Conservation (phyloP, 2,888 invertebrate species). For the Deroplatys truncata region DNA sequence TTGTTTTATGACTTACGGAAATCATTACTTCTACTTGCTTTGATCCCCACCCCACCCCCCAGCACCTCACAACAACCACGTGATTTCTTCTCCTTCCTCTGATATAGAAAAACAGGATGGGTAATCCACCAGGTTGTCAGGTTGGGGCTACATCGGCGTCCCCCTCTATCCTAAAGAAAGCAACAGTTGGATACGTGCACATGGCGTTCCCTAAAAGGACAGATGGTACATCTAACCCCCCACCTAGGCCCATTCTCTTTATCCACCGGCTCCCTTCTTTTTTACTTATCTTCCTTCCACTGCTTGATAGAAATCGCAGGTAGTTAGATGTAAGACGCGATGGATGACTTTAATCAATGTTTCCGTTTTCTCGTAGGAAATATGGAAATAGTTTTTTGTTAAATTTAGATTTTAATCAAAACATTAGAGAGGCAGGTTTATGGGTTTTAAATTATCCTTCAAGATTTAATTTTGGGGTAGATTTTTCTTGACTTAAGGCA, state of each 20-base stretch:
- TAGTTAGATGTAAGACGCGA: not conserved
- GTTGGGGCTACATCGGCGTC: not conserved
- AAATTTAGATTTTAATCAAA: too few species aligned
- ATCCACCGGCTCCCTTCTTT: not conserved
- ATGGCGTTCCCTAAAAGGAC: not conserved
- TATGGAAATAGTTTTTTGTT: too few species aligned
- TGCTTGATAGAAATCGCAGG: not conserved
- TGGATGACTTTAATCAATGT: not conserved
- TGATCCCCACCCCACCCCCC: too few species aligned
- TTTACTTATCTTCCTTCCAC: not conserved
- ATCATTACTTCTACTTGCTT: not conserved
- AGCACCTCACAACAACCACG: not conserved
- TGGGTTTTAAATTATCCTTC: too few species aligned
- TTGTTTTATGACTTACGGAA: not conserved
- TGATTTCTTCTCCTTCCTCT: not conserved
- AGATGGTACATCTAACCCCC: not conserved
- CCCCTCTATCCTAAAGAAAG: not conserved
- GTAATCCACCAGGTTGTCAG: not conserved
- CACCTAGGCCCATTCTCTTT: not conserved
- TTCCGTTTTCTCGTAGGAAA: not conserved
- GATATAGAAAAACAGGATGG: not conserved
- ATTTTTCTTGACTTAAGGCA: too few species aligned
- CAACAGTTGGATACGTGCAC: not conserved
- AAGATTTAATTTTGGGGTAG: too few species aligned
- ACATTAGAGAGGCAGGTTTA: too few species aligned